Evolutionary conservation across 2,888 invertebrate species (phyloP).

Genomic region (Dryococelus australis): DNA sequence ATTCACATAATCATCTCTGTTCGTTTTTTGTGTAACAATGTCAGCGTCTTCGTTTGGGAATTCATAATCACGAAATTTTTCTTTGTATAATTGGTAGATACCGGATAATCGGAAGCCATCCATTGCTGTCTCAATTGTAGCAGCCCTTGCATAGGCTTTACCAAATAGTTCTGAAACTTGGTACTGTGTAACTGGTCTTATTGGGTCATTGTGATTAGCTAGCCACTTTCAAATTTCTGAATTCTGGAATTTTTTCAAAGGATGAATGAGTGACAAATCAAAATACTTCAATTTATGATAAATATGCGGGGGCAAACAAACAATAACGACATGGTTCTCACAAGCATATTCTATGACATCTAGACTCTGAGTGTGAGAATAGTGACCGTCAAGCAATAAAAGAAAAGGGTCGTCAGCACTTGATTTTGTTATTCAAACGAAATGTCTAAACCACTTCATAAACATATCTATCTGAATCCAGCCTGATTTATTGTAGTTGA

Average conservation of each 20-base stretch:
- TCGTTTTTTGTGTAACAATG: too few relatives aligned
- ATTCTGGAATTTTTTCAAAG: not conserved
- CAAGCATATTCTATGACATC: not conserved
- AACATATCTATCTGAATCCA: not conserved
- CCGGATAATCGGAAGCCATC: not conserved
- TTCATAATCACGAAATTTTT: not conserved
- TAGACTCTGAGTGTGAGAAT: not conserved
- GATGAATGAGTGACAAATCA: not conserved
- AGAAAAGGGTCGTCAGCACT: not conserved
- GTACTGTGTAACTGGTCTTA: not conserved
- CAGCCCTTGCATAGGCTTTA: not conserved
- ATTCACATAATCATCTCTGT: too few relatives aligned
- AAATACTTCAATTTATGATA: not conserved
- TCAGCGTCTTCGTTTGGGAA: too few relatives aligned
- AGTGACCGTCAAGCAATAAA: constrained; percentile 13
- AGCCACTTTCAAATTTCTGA: not conserved
- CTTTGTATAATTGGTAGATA: not conserved
- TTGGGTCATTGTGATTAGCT: not conserved
- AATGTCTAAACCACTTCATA: not conserved
- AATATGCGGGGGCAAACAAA: not conserved
- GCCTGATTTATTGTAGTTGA: not conserved
- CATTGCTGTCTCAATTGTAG: not conserved
- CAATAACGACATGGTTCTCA: not conserved
- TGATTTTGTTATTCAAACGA: constrained; percentile 2
- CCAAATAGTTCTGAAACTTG: not conserved